These are phyloP conservation scores for Hiodon tergisus DNA, from an alignment of 2,113 vertebrate species.

Conservation along the genomic window DNA sequence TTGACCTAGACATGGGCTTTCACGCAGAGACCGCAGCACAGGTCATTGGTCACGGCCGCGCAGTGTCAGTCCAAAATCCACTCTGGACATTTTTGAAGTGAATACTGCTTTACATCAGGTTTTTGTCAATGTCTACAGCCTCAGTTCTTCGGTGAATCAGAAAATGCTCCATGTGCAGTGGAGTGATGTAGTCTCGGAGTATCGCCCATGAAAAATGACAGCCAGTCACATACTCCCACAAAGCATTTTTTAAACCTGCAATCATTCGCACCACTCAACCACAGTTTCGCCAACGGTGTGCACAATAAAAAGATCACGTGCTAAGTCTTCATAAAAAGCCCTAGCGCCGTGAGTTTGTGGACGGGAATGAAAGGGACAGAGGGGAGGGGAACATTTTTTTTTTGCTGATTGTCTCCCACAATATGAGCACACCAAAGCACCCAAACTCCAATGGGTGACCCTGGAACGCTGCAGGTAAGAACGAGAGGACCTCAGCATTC, in stretches of 20 bases:
- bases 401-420: neutral
- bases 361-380: neutral
- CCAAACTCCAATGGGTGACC: too few species aligned
- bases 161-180: neutral
- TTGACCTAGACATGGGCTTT: neutral
- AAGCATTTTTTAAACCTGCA: conserved; percentile 16
- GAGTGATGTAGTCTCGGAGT: conserved; percentile 12
- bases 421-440: too few species aligned
- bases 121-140: conserved; percentile 13
- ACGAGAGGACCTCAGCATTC: conserved; percentile 21
- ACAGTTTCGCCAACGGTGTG: neutral
- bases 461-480: too few species aligned
- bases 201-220: conserved; percentile 16
- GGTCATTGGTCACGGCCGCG: neutral
- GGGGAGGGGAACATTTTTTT: neutral
- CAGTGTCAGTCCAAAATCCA: neutral
- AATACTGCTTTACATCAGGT: neutral
- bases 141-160: neutral
- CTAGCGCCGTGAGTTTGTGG: neutral
- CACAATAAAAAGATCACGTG: conserved; percentile 4
- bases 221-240: neutral
- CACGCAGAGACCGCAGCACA: neutral
- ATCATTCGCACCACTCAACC: conserved; percentile 11
- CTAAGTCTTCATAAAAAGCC: conserved; percentile 4
- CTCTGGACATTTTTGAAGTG: neutral